Percentiles rank a stretch among this genome's conserved stretches.
phyloP scores from a whole-genome alignment of 1,140 invertebrate genomes.

The Dinothrombium tinctorium region DNA sequence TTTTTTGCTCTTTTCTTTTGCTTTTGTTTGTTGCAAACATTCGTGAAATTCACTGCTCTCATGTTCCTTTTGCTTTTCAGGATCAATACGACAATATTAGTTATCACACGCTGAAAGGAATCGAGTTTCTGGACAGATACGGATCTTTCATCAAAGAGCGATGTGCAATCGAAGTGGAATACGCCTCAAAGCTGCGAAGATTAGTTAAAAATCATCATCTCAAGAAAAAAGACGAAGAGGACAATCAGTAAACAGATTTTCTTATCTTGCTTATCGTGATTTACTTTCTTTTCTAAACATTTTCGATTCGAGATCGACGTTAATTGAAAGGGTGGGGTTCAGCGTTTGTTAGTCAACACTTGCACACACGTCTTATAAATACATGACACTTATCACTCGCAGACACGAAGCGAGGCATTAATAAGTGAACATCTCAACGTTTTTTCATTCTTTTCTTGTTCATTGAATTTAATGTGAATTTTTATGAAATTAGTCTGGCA shows the following conservation, averaged over 20 bases:
- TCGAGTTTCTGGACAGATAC: conserved; percentile 87
- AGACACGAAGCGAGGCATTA: no score
- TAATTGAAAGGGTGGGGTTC: no score
- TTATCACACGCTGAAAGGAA: conserved; percentile 81
- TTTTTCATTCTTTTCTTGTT: no score
- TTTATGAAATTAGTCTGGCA: no score
- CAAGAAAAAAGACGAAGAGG: conserved; percentile 93
- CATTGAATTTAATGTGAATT: no score
- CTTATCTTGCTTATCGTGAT: background rate
- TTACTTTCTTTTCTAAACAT: background rate
- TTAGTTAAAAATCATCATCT: conserved; percentile 86
- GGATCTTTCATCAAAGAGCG: conserved; percentile 79
- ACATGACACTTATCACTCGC: no score
- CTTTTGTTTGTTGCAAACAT: no score
- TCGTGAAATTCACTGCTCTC: background rate
- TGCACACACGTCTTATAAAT: no score
- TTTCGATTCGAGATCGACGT: no score
- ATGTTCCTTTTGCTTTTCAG: conserved; percentile 19
- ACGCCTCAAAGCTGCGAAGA: conserved; percentile 79
- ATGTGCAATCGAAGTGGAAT: conserved; percentile 81
- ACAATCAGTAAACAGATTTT: conserved; percentile 42
- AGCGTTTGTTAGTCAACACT: no score
- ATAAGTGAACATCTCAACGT: no score
- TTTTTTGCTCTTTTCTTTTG: no score
- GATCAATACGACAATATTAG: conserved; percentile 94